These are phyloP conservation scores for Paralichthys olivaceus DNA, from an alignment of 2,113 vertebrate species.

Conservation along the genomic window DNA sequence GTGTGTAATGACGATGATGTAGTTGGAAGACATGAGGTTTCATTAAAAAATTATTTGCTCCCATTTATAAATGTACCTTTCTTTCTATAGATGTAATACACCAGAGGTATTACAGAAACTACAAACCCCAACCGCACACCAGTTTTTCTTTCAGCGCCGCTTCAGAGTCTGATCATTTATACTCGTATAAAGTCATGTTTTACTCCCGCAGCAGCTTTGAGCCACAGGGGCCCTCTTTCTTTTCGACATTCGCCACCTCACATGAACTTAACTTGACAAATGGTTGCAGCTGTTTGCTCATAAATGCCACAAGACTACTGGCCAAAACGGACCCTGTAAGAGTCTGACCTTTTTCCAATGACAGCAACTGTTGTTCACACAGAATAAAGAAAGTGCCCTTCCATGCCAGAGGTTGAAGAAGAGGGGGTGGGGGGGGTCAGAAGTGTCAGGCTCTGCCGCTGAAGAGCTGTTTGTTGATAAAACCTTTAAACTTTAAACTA, in stretches of 20 bases:
- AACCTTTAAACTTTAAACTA: too few relatives aligned
- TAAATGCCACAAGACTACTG: conserved; percentile 49
- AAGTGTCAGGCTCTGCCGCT: not conserved
- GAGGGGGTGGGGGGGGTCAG: conserved; percentile 3
- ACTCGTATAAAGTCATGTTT: not conserved
- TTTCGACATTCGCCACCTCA: conserved; percentile 25
- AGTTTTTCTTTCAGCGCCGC: too few relatives aligned
- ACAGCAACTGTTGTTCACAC: conserved; percentile 18
- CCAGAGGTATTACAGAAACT: not conserved
- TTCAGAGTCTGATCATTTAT: not conserved
- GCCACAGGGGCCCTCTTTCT: conserved; percentile 14
- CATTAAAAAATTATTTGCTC: not conserved
- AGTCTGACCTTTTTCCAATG: conserved; percentile 1
- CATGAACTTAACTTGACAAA: conserved; percentile 46
- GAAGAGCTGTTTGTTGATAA: too few relatives aligned
- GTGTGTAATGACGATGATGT: too few relatives aligned
- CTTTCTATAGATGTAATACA: not conserved
- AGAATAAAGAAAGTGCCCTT: not conserved
- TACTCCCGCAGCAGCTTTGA: conserved; percentile 15
- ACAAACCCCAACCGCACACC: not conserved
- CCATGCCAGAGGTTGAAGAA: not conserved
- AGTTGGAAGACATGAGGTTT: not conserved
- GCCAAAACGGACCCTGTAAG: conserved; percentile 42
- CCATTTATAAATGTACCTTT: not conserved
- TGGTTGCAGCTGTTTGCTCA: conserved; percentile 53